Evolutionary conservation across 2,113 vertebrate genomes (phyloP).

Genomic region (Megaceryle torquata): DNA sequence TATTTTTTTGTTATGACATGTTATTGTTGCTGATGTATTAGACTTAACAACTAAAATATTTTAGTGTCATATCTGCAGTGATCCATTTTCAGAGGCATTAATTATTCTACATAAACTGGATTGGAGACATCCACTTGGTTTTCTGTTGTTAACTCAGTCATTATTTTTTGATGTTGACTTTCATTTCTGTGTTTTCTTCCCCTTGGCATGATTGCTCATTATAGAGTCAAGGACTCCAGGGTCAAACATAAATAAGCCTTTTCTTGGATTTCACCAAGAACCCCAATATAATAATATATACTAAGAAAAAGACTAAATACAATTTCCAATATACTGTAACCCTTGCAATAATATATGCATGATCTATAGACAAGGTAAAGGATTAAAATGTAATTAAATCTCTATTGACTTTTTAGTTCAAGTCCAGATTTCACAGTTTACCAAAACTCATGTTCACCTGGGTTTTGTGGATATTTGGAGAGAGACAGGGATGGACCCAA

Average conservation of each 20-base stretch:
- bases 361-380: neutral
- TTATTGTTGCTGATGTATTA: neutral
- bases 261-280: neutral
- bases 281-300: neutral
- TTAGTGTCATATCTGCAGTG: neutral
- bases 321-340: neutral
- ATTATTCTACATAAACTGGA: neutral
- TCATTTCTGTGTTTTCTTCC: neutral
- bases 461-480: neutral
- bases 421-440: neutral
- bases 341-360: accelerated
- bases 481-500: neutral
- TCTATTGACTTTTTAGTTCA: neutral
- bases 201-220: neutral
- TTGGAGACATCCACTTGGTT: neutral
- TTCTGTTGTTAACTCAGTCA: neutral
- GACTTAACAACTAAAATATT: neutral
- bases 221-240: neutral
- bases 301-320: neutral
- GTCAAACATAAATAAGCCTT: neutral
- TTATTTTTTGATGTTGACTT: neutral
- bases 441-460: neutral
- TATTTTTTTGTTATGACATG: neutral
- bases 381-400: neutral
- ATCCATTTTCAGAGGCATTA: neutral